Evolutionary conservation across 2,888 invertebrate genomes (phyloP).

Genomic region (Anorthoa munda): DNA sequence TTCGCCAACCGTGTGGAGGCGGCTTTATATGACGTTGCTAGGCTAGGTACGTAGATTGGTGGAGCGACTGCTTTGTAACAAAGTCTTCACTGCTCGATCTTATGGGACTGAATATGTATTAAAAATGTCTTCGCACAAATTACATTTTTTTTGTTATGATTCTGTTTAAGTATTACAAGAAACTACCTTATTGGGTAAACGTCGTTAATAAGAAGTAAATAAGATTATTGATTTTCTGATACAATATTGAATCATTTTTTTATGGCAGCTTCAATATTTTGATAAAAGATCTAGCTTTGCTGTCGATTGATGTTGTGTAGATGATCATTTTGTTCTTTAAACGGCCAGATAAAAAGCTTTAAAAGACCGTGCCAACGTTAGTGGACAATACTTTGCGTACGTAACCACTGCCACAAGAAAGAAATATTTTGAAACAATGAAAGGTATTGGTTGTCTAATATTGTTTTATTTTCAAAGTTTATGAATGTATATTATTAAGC

Average conservation of each 20-base stretch:
- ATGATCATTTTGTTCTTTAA: neutral
- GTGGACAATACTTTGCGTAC: constrained; percentile 28
- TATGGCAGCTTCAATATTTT: constrained; percentile 13
- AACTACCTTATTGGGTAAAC: constrained; percentile 46
- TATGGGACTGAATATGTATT: constrained; percentile 12
- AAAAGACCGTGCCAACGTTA: constrained; percentile 45
- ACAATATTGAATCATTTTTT: neutral
- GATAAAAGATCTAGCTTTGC: constrained; percentile 8
- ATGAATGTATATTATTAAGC: constrained; percentile 4
- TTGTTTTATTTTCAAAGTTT: constrained; percentile 31
- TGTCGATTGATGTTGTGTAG: neutral
- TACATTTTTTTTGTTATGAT: constrained; percentile 1
- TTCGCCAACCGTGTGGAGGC: no score
- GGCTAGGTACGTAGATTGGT: neutral
- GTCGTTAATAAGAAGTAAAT: neutral
- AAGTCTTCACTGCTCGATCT: neutral
- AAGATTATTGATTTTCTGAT: constrained; percentile 6
- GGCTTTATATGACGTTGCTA: neutral
- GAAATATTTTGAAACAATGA: constrained; percentile 6
- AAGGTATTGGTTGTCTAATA: constrained; percentile 17
- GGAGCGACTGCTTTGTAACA: neutral
- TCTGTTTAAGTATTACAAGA: constrained; percentile 18
- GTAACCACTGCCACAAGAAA: constrained; percentile 19
- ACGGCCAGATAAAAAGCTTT: constrained; percentile 34
- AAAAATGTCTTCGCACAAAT: constrained; percentile 21